phyloP scores from a whole-genome alignment of 2,888 invertebrate species.

The Germaria angustata region DNA sequence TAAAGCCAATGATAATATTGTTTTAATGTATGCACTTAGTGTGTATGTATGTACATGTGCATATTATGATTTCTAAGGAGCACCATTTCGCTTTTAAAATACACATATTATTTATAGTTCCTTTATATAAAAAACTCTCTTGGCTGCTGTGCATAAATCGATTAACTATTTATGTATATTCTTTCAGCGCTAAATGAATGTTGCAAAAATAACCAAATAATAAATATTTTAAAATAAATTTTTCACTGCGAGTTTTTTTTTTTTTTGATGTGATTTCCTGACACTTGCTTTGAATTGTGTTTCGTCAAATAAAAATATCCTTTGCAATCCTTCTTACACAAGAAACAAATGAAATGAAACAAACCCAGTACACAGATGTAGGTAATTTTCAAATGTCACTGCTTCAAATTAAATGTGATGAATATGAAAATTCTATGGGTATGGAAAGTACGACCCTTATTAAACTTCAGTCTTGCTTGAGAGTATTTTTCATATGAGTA shows the following conservation, averaged over 20 bases:
- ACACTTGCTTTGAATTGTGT: conserved; percentile 28
- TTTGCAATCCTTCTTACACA: neutral
- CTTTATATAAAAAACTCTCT: no score
- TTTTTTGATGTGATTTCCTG: conserved; percentile 8
- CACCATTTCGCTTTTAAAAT: neutral
- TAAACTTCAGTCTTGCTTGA: no score
- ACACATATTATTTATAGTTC: neutral
- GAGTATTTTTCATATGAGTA: no score
- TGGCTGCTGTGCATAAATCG: no score
- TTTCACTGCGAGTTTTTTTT: neutral
- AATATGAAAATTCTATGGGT: no score
- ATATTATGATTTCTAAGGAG: neutral
- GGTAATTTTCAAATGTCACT: neutral
- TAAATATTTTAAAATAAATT: neutral
- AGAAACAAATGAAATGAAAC: conserved; percentile 38
- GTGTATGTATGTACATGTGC: neutral
- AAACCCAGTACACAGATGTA: neutral
- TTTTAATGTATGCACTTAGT: neutral
- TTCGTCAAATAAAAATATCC: conserved; percentile 1
- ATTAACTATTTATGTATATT: no score
- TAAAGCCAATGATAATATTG: neutral
- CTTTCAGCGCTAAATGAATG: no score
- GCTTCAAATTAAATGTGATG: no score
- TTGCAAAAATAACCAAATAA: neutral
- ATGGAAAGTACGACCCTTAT: no score